Conservation (phyloP, 2,888 invertebrate species). For the Zaprionus bogoriensis region DNA sequence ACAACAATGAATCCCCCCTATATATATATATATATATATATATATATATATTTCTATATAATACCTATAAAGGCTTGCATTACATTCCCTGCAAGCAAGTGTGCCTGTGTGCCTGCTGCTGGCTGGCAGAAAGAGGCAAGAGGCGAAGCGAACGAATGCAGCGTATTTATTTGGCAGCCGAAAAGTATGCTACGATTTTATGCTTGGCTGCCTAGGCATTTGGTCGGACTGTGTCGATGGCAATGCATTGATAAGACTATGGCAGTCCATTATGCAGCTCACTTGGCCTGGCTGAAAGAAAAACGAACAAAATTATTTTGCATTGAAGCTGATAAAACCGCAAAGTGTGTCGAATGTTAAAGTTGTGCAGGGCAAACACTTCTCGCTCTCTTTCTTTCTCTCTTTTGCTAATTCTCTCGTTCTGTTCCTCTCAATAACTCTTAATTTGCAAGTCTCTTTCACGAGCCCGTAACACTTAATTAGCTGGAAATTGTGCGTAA, state of each 20-base stretch:
- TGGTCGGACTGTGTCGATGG: conserved; percentile 44
- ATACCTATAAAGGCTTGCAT: conserved; percentile 5
- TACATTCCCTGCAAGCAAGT: conserved; percentile 2
- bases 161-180: conserved; percentile 43
- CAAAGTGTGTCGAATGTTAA: conserved; percentile 31
- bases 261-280: conserved; percentile 72
- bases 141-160: conserved; percentile 27
- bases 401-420: too few relatives aligned
- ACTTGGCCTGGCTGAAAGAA: conserved; percentile 47
- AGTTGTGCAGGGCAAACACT: too few relatives aligned
- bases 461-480: conserved; percentile 27
- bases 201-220: conserved; percentile 27
- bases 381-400: too few relatives aligned
- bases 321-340: conserved; percentile 46
- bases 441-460: neutral
- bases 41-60: conserved; percentile 3
- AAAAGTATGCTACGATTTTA: conserved; percentile 61
- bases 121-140: neutral
- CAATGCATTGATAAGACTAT: conserved; percentile 62
- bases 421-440: too few relatives aligned
- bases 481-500: conserved; percentile 21
- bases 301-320: conserved; percentile 28
- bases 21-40: conserved; percentile 7
- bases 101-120: conserved; percentile 10
- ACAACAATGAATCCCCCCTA: conserved; percentile 13